Conservation (phyloP, 37 sponge, comb jelly and placozoan genomes). For the Geodia barretti region DNA sequence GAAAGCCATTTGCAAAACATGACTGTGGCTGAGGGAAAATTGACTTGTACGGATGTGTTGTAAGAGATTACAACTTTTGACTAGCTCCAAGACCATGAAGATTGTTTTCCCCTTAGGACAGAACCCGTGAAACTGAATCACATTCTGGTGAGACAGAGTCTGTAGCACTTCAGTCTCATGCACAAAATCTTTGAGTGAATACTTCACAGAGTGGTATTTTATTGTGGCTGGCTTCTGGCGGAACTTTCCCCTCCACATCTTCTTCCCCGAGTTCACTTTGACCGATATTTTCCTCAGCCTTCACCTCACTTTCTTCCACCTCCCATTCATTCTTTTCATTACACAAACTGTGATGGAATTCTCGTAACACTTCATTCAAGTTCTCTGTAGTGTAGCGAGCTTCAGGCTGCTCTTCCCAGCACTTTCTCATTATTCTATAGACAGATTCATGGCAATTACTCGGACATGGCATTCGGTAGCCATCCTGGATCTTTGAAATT, state of each 20-base stretch:
- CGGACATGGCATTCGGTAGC: constrained; percentile 3
- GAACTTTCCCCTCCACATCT: neutral
- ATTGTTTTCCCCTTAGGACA: neutral
- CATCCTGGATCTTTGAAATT: neutral
- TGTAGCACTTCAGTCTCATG: constrained; percentile 9
- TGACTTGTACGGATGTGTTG: neutral
- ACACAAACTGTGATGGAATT: neutral
- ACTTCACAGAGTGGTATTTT: neutral
- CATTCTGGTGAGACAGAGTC: neutral
- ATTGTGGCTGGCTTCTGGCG: neutral
- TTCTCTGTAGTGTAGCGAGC: neutral
- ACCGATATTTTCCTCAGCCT: neutral
- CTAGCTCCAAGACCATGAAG: neutral
- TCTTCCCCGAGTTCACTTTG: neutral
- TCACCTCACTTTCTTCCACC: neutral
- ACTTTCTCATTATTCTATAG: neutral
- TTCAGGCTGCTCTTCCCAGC: neutral
- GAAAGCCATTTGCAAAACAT: neutral
- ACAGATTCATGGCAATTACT: neutral
- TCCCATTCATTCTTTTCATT: neutral
- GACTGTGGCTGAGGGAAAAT: neutral
- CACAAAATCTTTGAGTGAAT: constrained; percentile 1
- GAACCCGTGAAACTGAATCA: constrained; percentile 2
- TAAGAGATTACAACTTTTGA: neutral
- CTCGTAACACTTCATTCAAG: neutral